Conservation (phyloP, 2,888 invertebrate species). For the Protodeltote pygarga region DNA sequence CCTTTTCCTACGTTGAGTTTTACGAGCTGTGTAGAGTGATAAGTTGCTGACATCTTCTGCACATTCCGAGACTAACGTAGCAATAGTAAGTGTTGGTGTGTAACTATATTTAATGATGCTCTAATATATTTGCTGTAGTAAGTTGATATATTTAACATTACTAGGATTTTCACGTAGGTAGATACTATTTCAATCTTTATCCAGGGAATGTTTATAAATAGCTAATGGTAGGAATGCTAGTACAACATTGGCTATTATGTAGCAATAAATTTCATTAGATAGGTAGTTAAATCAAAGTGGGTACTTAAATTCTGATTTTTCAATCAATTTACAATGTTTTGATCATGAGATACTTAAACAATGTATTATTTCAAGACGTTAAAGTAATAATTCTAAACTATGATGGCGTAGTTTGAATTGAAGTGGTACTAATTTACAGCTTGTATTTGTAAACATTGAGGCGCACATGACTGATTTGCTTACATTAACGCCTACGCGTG, state of each 20-base stretch:
- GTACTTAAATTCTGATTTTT: too few relatives aligned
- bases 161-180: slow-evolving; percentile 20
- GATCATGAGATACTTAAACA: background rate
- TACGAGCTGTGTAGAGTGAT: slow-evolving; percentile 38
- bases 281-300: too few relatives aligned
- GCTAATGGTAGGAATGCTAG: too few relatives aligned
- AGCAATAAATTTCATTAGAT: slow-evolving; percentile 34
- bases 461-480: slow-evolving; percentile 63
- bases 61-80: slow-evolving; percentile 7
- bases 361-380: slow-evolving; percentile 22
- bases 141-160: slow-evolving; percentile 19
- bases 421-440: slow-evolving; percentile 61
- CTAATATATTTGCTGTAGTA: background rate
- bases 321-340: background rate
- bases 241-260: too few relatives aligned
- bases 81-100: too few relatives aligned
- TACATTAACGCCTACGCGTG: slow-evolving; percentile 58
- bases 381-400: slow-evolving; percentile 32
- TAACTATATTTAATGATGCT: background rate
- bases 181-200: slow-evolving; percentile 29
- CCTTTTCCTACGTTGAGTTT: slow-evolving; percentile 32
- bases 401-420: slow-evolving; percentile 32
- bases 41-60: slow-evolving; percentile 35
- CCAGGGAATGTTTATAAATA: slow-evolving; percentile 30
- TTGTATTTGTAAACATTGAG: slow-evolving; percentile 64